These are phyloP conservation scores for Metopolophium dirhodum DNA, from an alignment of 1,140 invertebrate genomes.

Conservation along the genomic window DNA sequence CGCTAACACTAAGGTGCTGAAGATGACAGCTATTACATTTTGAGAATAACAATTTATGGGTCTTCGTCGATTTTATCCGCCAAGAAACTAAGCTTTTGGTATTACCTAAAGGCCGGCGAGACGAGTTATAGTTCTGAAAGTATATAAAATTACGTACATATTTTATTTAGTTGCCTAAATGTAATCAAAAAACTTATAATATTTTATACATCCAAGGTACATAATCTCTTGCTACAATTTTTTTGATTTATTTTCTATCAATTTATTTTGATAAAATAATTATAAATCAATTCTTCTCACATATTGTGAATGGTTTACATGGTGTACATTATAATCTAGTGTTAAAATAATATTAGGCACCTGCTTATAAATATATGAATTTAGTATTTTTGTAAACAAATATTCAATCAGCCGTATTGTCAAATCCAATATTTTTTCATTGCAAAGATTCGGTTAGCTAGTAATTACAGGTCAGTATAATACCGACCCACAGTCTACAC, in stretches of 20 bases:
- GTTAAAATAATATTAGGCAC: not conserved
- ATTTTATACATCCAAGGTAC: not conserved
- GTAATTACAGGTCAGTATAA: not conserved
- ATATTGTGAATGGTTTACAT: not conserved
- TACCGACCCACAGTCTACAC: no score
- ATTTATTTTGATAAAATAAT: not conserved
- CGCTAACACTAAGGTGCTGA: not conserved
- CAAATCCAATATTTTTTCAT: not conserved
- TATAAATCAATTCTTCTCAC: not conserved
- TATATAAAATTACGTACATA: slow-evolving; percentile 22
- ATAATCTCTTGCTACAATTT: not conserved
- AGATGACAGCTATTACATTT: slow-evolving; percentile 50
- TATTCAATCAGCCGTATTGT: not conserved
- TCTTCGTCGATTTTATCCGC: slow-evolving; percentile 3
- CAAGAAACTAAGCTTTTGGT: slow-evolving; percentile 31
- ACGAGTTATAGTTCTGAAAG: slow-evolving; percentile 20
- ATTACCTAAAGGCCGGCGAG: not conserved
- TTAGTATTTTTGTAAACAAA: not conserved
- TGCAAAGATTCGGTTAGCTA: not conserved
- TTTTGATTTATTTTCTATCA: not conserved
- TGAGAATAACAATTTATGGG: slow-evolving; percentile 49
- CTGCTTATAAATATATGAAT: not conserved
- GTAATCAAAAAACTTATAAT: not conserved
- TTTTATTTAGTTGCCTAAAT: slow-evolving; percentile 32
- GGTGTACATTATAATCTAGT: not conserved